Evolutionary conservation across 2,797 vertebrate genomes (phyloP).

Genomic region (Tokudaia tokunoshimensis): DNA sequence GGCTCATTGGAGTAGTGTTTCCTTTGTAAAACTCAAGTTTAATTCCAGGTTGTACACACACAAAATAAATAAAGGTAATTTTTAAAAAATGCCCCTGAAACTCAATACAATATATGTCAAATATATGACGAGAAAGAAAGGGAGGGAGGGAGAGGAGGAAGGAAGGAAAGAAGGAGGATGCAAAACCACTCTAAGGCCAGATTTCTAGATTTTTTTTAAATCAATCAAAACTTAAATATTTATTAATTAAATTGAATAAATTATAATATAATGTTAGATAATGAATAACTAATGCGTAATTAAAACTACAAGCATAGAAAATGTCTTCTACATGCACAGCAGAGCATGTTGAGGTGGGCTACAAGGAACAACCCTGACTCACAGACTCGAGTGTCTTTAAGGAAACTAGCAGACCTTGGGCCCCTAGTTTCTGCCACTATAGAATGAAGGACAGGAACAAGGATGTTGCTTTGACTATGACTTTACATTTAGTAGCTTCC

Average conservation of each 20-base stretch:
- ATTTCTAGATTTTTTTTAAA: slow-evolving; percentile 33
- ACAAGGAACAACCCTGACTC: not conserved
- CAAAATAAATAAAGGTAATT: not conserved
- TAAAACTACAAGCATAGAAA: not conserved
- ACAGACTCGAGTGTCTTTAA: not conserved
- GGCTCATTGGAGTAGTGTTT: not conserved
- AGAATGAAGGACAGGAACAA: not conserved
- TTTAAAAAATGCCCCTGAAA: not conserved
- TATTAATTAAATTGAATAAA: not conserved
- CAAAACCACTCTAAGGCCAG: not conserved
- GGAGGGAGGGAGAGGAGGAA: not conserved
- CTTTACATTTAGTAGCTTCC: not conserved
- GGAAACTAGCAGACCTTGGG: not conserved
- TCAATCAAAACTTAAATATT: not conserved
- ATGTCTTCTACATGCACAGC: not conserved
- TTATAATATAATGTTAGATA: not conserved
- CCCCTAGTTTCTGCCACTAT: not conserved
- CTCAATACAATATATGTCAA: not conserved
- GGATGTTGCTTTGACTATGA: not conserved
- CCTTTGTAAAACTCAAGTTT: not conserved
- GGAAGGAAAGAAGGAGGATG: not conserved
- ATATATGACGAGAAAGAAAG: not conserved
- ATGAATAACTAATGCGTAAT: not conserved
- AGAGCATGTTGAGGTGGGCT: not conserved
- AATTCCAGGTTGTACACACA: not conserved